Evolutionary conservation across 1,140 invertebrate genomes (phyloP).

Genomic region (Centruroides vittatus): DNA sequence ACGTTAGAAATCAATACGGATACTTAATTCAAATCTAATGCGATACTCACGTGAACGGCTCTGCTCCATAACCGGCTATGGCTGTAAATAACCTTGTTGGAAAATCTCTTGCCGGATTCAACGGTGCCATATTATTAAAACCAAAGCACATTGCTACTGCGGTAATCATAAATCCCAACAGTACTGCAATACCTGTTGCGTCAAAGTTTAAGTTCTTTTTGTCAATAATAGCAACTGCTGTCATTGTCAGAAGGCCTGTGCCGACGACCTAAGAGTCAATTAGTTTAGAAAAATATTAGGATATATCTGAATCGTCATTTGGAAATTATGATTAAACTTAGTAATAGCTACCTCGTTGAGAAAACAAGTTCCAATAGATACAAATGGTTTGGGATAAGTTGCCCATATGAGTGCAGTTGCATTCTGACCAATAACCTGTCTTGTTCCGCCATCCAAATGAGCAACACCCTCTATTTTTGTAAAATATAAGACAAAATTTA

Average conservation of each 20-base stretch:
- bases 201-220: conserved; percentile 31
- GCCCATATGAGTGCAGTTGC: conserved; percentile 41
- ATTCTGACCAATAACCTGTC: neutral
- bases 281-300: no score
- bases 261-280: conserved; percentile 34
- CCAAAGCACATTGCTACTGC: conserved; percentile 39
- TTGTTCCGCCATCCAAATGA: no score
- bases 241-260: conserved; percentile 38
- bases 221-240: conserved; percentile 39
- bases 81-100: conserved; percentile 40
- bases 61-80: conserved; percentile 38
- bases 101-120: conserved; percentile 47
- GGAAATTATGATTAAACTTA: neutral
- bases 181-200: conserved; percentile 29
- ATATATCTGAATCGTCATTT: no score
- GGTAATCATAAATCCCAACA: conserved; percentile 37
- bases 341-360: conserved; percentile 33
- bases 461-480: no score
- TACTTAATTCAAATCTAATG: no score
- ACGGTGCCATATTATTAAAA: conserved; percentile 41
- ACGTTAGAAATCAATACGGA: no score
- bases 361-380: conserved; percentile 30
- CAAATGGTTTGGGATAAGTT: conserved; percentile 37
- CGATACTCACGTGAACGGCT: no score
- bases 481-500: no score